A percentile compares a stretch with the other conserved stretches of the same genome.
Evolutionary conservation across 2,113 vertebrate species (phyloP).

Genomic region (Ammodramus savannarum): DNA sequence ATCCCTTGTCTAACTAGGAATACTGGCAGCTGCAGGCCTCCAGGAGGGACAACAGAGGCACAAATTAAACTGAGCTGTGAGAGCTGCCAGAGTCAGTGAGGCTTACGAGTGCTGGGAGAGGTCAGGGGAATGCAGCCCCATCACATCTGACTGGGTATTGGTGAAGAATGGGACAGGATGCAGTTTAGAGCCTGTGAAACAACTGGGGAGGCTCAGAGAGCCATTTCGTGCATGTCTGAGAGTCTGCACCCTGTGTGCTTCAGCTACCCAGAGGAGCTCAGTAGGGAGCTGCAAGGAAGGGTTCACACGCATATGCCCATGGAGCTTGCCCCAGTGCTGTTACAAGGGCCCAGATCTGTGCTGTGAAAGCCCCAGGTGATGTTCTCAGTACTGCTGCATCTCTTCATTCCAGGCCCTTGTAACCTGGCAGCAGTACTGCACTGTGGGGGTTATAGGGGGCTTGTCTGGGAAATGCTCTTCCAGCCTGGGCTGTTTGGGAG

Average conservation of each 20-base stretch:
- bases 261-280: background rate
- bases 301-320: rapidly evolving
- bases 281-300: background rate
- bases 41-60: background rate
- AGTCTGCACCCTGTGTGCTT: background rate
- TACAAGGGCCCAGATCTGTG: background rate
- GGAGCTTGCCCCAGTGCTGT: rapidly evolving
- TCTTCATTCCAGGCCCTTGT: background rate
- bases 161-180: background rate
- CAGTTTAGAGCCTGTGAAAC: background rate
- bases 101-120: background rate
- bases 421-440: background rate
- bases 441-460: background rate
- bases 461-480: background rate
- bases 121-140: rapidly evolving
- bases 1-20: background rate
- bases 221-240: background rate
- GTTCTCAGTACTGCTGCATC: background rate
- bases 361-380: background rate
- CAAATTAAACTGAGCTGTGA: background rate
- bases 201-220: background rate
- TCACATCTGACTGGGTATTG: background rate
- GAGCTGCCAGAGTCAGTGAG: rapidly evolving
- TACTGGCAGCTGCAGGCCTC: background rate
- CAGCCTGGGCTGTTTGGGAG: background rate